phyloP scores from a whole-genome alignment of 1,140 invertebrate species.

The Harpegnathos saltator region DNA sequence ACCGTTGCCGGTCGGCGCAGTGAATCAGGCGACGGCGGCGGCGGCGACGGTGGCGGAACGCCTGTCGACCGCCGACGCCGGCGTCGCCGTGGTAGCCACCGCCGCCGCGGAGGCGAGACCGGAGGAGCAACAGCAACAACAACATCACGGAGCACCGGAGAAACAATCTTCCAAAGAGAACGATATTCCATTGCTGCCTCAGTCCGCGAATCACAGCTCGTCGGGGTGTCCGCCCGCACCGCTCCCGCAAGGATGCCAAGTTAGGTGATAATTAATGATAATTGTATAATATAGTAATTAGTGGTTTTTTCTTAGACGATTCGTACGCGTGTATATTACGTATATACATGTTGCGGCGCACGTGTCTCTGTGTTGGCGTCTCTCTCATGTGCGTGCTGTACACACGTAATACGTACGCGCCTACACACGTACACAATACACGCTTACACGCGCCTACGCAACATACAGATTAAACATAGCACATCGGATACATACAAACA shows the following conservation, averaged over 20 bases:
- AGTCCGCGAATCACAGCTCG: constrained; percentile 77
- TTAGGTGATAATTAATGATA: constrained; percentile 93
- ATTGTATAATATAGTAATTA: constrained; percentile 83
- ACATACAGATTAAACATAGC: not conserved
- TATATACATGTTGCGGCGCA: constrained; percentile 1
- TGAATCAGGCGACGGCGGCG: constrained; percentile 74
- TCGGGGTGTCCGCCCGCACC: constrained; percentile 86
- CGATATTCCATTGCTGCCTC: constrained; percentile 62
- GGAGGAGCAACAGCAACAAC: constrained; percentile 44
- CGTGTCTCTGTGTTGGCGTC: not conserved
- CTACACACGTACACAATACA: not conserved
- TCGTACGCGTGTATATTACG: constrained; percentile 32
- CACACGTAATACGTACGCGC: constrained; percentile 76
- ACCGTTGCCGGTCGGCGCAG: constrained; percentile 20
- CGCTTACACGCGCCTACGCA: not conserved
- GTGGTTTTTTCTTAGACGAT: constrained; percentile 47
- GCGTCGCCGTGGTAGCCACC: constrained; percentile 20
- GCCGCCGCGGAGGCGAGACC: constrained; percentile 15
- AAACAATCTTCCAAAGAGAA: constrained; percentile 74
- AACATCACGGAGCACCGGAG: constrained; percentile 45
- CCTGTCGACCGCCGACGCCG: constrained; percentile 61
- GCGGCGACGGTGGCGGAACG: constrained; percentile 69
- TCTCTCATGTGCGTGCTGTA: constrained; percentile 47
- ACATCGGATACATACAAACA: constrained; percentile 43
- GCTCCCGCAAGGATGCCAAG: constrained; percentile 92